These are phyloP conservation scores for Solea solea DNA, from an alignment of 2,113 vertebrate genomes.

Conservation along the genomic window DNA sequence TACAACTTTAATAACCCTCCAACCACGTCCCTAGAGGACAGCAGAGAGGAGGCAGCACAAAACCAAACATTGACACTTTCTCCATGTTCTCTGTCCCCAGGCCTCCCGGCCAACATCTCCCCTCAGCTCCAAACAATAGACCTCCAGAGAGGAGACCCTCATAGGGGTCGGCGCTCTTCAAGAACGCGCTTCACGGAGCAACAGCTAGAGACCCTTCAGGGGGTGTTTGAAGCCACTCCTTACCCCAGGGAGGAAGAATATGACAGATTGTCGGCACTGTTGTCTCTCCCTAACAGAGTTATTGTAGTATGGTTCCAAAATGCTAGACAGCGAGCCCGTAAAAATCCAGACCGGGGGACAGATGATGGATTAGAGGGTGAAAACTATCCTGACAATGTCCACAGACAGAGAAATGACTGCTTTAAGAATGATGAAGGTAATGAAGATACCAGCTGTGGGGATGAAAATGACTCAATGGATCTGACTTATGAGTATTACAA, in stretches of 20 bases:
- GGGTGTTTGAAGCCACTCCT: constrained; percentile 96
- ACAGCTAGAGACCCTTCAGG: constrained; percentile 93
- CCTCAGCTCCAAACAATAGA: constrained; percentile 89
- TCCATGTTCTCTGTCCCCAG: constrained; percentile 67
- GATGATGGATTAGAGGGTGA: constrained; percentile 89
- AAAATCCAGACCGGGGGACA: constrained; percentile 92
- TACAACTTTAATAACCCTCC: constrained; percentile 99
- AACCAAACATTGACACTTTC: constrained; percentile 51
- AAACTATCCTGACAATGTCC: constrained; percentile 84
- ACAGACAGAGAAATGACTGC: constrained; percentile 89
- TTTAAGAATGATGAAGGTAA: constrained; percentile 92
- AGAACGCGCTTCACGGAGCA: constrained; percentile 96
- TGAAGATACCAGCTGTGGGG: constrained; percentile 82
- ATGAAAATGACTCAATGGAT: constrained; percentile 92
- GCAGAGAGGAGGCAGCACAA: constrained; percentile 83
- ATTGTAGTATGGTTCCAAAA: constrained; percentile 99
- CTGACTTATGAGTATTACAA: constrained; percentile 87
- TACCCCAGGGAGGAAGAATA: constrained; percentile 99
- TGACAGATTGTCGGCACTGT: constrained; percentile 91
- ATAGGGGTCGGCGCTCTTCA: constrained; percentile 84
- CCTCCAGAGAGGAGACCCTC: constrained; percentile 86
- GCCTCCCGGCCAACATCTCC: constrained; percentile 82
- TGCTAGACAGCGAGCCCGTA: constrained; percentile 95
- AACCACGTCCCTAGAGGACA: constrained; percentile 91
- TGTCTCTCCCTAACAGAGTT: constrained; percentile 92